Conservation (phyloP, 2,888 invertebrate genomes). For the Eustalomyia histrio region DNA sequence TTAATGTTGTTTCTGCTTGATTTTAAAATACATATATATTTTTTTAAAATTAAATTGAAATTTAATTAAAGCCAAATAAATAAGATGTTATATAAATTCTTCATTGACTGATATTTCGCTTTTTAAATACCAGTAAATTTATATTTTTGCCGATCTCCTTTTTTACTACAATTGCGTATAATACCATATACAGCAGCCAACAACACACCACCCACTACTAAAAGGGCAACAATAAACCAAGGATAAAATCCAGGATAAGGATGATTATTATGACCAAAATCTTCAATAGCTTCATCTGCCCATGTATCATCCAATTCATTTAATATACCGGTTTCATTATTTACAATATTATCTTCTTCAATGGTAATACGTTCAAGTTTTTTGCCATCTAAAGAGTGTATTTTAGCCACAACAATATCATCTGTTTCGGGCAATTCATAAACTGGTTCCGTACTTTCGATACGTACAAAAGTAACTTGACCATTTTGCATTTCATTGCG, state of each 20-base stretch:
- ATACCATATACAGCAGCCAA: slow-evolving; percentile 68
- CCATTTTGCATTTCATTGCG: slow-evolving; percentile 69
- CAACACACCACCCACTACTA: slow-evolving; percentile 69
- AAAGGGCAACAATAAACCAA: slow-evolving; percentile 71
- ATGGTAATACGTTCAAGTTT: slow-evolving; percentile 58
- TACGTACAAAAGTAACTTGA: slow-evolving; percentile 70
- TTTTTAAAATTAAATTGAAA: no score
- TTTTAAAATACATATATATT: no score
- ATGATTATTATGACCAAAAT: slow-evolving; percentile 22
- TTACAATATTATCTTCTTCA: slow-evolving; percentile 47
- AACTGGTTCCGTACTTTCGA: slow-evolving; percentile 74
- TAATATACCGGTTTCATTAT: slow-evolving; percentile 36
- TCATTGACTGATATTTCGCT: no score
- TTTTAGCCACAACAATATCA: slow-evolving; percentile 66
- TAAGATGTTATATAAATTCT: no score
- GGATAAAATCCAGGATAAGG: slow-evolving; percentile 72
- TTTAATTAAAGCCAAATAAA: no score
- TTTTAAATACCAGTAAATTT: slow-evolving; percentile 70
- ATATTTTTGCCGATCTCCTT: slow-evolving; percentile 70
- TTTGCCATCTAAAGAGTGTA: slow-evolving; percentile 51
- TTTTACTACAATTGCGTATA: slow-evolving; percentile 70
- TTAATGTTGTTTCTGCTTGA: no score
- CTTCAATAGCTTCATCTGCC: slow-evolving; percentile 47
- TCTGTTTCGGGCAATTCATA: slow-evolving; percentile 72
- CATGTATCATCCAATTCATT: slow-evolving; percentile 52